phyloP scores from a whole-genome alignment of 2,113 vertebrate genomes.

The Silurus glanis region DNA sequence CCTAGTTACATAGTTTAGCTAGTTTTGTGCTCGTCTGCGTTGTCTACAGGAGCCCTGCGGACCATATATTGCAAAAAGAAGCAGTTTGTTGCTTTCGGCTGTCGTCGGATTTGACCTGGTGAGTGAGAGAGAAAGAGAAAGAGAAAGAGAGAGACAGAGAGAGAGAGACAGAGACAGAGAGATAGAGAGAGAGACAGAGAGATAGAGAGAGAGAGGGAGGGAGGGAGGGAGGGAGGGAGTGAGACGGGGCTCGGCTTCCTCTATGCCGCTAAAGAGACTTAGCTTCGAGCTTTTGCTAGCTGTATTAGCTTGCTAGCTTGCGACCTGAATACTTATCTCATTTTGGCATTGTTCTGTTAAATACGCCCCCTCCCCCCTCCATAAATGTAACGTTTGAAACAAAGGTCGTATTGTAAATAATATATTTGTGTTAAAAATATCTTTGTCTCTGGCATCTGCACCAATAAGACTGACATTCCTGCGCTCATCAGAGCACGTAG shows the following conservation, averaged over 20 bases:
- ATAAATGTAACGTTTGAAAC: too few species aligned
- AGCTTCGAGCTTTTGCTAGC: conserved; percentile 41
- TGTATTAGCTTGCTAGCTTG: conserved; percentile 20
- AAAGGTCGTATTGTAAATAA: too few species aligned
- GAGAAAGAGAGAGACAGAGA: too few species aligned
- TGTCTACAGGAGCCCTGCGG: conserved; percentile 20
- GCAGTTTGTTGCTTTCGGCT: conserved; percentile 60
- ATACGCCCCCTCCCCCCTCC: too few species aligned
- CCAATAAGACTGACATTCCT: conserved; percentile 9
- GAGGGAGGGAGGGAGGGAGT: too few species aligned
- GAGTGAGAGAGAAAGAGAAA: conserved; percentile 43
- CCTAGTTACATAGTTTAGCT: conserved; percentile 45
- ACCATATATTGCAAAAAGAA: conserved; percentile 57
- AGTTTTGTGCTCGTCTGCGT: conserved; percentile 47
- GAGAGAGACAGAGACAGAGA: too few species aligned
- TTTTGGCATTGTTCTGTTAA: neutral
- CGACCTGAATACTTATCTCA: neutral
- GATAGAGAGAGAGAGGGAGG: too few species aligned
- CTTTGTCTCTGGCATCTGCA: neutral
- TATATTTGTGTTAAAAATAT: too few species aligned
- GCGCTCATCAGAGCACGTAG: neutral
- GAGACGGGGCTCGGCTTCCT: conserved; percentile 8
- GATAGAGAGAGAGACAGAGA: too few species aligned
- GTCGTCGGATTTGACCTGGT: conserved; percentile 75
- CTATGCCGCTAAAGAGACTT: neutral